Conservation (phyloP, 2,888 invertebrate species). For the Cetonia aurata region DNA sequence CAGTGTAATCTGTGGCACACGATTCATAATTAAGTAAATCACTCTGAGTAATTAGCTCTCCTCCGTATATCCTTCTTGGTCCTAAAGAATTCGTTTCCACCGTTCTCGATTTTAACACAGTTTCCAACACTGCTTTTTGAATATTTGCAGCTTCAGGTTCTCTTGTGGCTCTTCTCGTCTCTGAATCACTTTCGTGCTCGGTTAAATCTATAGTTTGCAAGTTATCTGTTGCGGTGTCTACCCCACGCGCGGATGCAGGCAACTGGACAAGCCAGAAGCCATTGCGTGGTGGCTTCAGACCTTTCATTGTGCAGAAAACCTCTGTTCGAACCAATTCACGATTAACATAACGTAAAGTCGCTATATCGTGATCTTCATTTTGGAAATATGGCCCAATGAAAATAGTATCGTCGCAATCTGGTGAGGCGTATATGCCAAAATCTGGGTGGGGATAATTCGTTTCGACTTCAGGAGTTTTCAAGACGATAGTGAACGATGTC, state of each 20-base stretch:
- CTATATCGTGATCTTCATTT: conserved; percentile 58
- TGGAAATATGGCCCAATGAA: conserved; percentile 64
- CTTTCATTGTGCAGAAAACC: conserved; percentile 57
- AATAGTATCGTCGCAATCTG: conserved; percentile 57
- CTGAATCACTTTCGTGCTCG: conserved; percentile 50
- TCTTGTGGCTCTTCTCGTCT: conserved; percentile 12
- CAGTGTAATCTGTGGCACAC: conserved; percentile 10
- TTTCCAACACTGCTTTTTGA: not conserved
- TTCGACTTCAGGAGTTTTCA: conserved; percentile 57
- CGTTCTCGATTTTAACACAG: not conserved
- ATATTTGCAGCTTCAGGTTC: not conserved
- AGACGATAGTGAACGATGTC: conserved; percentile 68
- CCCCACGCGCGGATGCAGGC: not conserved
- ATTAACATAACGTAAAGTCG: conserved; percentile 60
- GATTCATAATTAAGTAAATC: conserved; percentile 31
- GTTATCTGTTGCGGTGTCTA: not conserved
- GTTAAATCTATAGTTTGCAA: conserved; percentile 50
- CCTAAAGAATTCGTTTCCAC: not conserved
- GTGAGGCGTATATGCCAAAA: conserved; percentile 63
- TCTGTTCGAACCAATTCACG: conserved; percentile 58
- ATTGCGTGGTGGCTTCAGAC: conserved; percentile 40
- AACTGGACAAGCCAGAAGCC: conserved; percentile 52
- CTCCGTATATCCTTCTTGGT: conserved; percentile 1
- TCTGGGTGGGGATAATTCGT: conserved; percentile 53
- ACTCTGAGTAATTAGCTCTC: not conserved